A percentile compares a stretch with the other conserved stretches of the same genome.
Evolutionary conservation across 2,113 vertebrate genomes (phyloP).

Genomic region (Sebastes fasciatus): DNA sequence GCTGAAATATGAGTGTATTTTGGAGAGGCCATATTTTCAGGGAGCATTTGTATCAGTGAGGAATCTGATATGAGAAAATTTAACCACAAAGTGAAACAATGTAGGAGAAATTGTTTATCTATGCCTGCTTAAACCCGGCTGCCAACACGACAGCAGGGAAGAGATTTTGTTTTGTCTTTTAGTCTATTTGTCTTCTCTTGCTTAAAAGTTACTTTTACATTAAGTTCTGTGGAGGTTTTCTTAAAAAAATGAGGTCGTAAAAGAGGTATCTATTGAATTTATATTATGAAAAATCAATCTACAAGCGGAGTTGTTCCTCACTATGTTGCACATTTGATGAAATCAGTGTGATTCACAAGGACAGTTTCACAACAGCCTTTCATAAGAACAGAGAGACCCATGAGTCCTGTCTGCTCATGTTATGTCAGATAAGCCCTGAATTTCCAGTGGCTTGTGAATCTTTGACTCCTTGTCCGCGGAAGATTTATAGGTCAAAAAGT

Average conservation of each 20-base stretch:
- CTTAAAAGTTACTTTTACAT: conserved; percentile 35
- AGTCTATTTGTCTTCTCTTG: conserved; percentile 43
- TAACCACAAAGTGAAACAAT: conserved; percentile 79
- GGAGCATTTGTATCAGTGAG: conserved; percentile 73
- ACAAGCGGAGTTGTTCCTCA: conserved; percentile 8
- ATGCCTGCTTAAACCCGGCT: conserved; percentile 73
- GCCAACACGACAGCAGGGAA: conserved; percentile 46
- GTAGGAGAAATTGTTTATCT: conserved; percentile 77
- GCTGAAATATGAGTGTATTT: conserved; percentile 80
- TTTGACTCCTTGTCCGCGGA: conserved; percentile 55
- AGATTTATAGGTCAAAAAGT: conserved; percentile 69
- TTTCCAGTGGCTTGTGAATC: conserved; percentile 50
- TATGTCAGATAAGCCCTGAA: conserved; percentile 43
- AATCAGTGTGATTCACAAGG: conserved; percentile 50
- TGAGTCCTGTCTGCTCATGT: conserved; percentile 34
- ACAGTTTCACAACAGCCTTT: conserved; percentile 58
- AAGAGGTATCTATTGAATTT: background rate
- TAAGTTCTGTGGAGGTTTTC: background rate
- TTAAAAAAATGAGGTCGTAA: background rate
- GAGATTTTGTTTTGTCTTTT: conserved; percentile 41
- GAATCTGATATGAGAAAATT: conserved; percentile 78
- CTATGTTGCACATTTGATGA: conserved; percentile 25
- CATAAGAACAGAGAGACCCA: conserved; percentile 44
- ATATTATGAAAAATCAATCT: conserved; percentile 4
- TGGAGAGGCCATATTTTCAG: conserved; percentile 76